Percentiles rank a stretch among this genome's conserved stretches.
Conservation (phyloP, 2,113 vertebrate species). For the Rafetus swinhoei region DNA sequence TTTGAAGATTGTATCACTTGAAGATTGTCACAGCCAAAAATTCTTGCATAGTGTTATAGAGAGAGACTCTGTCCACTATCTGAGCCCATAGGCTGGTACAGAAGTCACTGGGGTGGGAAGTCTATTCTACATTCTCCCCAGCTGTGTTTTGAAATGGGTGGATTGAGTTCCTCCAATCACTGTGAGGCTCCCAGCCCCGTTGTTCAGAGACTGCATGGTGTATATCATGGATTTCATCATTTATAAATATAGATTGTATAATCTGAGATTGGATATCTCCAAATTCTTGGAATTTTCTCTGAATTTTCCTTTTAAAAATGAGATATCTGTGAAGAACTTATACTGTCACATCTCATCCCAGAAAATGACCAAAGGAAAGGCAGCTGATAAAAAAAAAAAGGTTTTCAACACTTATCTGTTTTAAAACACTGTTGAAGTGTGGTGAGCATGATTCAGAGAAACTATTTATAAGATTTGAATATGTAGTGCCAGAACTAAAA, state of each 20-base stretch:
- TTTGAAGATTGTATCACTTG: neutral
- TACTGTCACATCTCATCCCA: neutral
- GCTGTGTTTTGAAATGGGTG: neutral
- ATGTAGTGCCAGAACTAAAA: slow-evolving; percentile 18
- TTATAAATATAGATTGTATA: neutral
- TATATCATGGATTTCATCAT: accelerated
- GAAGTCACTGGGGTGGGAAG: neutral
- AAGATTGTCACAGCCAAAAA: neutral
- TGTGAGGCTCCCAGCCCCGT: neutral
- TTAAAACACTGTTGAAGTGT: neutral
- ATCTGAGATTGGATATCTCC: neutral
- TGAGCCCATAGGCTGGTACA: neutral
- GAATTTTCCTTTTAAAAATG: neutral
- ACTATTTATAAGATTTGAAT: slow-evolving; percentile 33
- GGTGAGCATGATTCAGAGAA: neutral
- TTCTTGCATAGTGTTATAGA: neutral
- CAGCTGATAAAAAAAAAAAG: neutral
- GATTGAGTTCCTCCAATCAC: neutral
- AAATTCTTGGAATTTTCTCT: neutral
- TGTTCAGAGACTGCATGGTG: neutral
- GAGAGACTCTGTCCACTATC: neutral
- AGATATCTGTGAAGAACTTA: neutral
- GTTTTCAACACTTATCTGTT: neutral
- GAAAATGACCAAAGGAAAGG: neutral
- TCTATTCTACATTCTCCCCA: neutral